Percentiles rank a stretch among this genome's conserved stretches.
These are phyloP conservation scores for Euwallacea fornicatus DNA, from an alignment of 1,140 invertebrate genomes.

Conservation along the genomic window DNA sequence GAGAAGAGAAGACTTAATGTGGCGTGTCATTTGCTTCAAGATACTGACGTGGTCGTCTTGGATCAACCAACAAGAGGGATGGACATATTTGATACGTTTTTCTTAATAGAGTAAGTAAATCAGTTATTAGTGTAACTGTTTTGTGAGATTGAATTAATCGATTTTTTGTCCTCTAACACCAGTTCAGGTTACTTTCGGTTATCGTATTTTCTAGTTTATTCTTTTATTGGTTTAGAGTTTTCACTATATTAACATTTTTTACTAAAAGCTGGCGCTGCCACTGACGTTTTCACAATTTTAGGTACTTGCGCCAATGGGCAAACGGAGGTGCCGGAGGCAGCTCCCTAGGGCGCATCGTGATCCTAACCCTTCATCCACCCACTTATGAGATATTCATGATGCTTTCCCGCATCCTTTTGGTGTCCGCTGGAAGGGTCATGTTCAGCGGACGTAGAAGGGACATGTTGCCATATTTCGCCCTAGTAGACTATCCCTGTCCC, in stretches of 20 bases:
- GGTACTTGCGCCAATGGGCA: constrained; percentile 89
- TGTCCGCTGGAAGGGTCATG: constrained; percentile 87
- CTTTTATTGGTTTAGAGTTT: no score
- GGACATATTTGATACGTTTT: constrained; percentile 96
- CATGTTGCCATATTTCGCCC: constrained; percentile 90
- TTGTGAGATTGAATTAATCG: background rate
- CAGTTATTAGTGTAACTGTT: background rate
- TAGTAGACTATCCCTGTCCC: constrained; percentile 92
- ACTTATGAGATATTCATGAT: constrained; percentile 96
- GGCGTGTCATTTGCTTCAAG: constrained; percentile 82
- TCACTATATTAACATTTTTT: no score
- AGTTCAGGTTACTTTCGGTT: no score
- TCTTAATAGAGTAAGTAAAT: constrained; percentile 71
- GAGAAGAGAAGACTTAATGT: constrained; percentile 83
- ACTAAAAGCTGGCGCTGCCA: no score
- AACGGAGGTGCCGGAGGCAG: constrained; percentile 62
- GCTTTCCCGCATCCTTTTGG: constrained; percentile 81
- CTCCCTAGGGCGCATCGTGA: constrained; percentile 69
- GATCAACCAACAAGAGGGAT: constrained; percentile 90
- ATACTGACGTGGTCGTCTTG: constrained; percentile 80
- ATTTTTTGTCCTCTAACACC: background rate
- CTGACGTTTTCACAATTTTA: background rate
- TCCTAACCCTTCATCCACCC: constrained; percentile 90
- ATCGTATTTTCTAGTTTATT: no score
- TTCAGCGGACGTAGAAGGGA: constrained; percentile 86